phyloP scores from a whole-genome alignment of 2,113 vertebrate species.

The Copsychus sechellarum region DNA sequence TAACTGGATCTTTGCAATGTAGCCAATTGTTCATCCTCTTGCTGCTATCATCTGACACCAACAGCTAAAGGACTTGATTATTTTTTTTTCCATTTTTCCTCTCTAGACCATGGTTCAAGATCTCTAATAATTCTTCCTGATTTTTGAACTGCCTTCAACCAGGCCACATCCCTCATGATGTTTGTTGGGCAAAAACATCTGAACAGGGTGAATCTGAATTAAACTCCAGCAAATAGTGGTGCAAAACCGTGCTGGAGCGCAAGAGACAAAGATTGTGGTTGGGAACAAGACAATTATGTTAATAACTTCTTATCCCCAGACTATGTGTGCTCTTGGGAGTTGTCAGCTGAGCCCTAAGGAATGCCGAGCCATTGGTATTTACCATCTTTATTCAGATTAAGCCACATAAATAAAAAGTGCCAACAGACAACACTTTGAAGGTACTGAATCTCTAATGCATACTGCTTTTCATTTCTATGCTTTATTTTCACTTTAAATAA shows the following conservation, averaged over 20 bases:
- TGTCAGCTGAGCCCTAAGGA: not conserved
- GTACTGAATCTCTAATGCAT: not conserved
- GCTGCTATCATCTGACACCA: not conserved
- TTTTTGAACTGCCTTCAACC: not conserved
- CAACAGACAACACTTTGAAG: slow-evolving; percentile 42
- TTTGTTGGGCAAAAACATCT: not conserved
- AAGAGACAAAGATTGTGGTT: not conserved
- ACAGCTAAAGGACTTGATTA: not conserved
- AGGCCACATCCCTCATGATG: not conserved
- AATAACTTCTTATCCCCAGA: slow-evolving; percentile 10
- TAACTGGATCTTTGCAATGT: not conserved
- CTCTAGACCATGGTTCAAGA: not conserved
- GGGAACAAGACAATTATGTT: not conserved
- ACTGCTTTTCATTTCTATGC: not conserved
- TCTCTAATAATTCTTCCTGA: not conserved
- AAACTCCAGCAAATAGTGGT: not conserved
- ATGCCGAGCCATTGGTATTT: slow-evolving; percentile 14
- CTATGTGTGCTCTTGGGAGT: not conserved
- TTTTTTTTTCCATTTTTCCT: not conserved
- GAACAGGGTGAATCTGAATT: not conserved
- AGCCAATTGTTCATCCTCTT: not conserved
- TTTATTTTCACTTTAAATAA: not conserved
- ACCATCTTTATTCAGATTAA: slow-evolving; percentile 8
- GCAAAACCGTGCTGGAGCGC: not conserved
- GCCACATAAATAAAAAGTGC: slow-evolving; percentile 26